Evolutionary conservation across 2,888 invertebrate genomes (phyloP), one percentile per base, ranked within the genome.

Genomic region (Plusia festucae): DNA sequence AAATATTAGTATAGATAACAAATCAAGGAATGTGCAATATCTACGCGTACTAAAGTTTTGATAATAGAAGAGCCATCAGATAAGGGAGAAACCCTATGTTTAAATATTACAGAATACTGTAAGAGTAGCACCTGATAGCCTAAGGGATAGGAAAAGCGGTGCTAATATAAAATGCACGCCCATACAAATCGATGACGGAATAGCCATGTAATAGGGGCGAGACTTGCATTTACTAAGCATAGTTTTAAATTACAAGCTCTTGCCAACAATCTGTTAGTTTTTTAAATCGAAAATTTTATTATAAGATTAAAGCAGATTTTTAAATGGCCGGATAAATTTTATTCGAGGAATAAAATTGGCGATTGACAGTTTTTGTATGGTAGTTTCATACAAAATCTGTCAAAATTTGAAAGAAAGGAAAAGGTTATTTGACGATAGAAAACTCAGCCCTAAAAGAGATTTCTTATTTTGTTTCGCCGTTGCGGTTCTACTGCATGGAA

Each of bases 131-230:
- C 46, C 46, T 49, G 20, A 20, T 49, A 20, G 18, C 46, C 46
- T 16, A 9, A 49, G 46, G 46, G 18, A 49, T 49, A 49, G 46
- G 46, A 49, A 49, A 49, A 49, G 46, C 20, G 7, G 46, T 15
- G 2, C 18, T 49, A 20, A 49, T 49, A 49, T 49, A 49, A 49
- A 49, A 49, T 49, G 46, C 20, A 49, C 46, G 20, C 46, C 46
- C 46, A 49, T 20, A 49, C 20, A 20, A 18, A 49, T 49, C 46
- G 46, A 18, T 49, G 46, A 49, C 46, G 46, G 46, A 18, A 49
- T 49, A 11, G 11, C 46, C 20, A 20, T 18, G 46, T 20, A 49
- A 20, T 18, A 49, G 44, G 16, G 46, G 46, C 46, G 20, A 49
- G 11, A 0, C 20, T 49, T 18, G 18, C 20, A 11, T 20, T 49